Percentiles rank a stretch among this genome's conserved stretches.
Conservation (phyloP, 2,888 invertebrate species). For the Cheilosia vernalis region DNA sequence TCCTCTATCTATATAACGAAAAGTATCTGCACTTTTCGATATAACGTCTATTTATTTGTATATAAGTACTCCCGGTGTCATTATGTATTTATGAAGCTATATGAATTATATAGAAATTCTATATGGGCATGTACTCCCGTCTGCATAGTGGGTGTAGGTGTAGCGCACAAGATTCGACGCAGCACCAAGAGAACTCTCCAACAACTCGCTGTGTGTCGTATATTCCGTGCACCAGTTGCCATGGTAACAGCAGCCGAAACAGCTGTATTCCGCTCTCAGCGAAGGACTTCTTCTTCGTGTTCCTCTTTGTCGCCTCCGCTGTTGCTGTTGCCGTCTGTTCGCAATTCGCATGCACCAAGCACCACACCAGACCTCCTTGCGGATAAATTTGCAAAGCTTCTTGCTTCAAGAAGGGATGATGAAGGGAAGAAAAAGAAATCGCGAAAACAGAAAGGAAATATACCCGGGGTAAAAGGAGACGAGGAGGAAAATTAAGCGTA, state of each 20-base stretch:
- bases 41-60: neutral
- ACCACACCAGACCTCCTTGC: slow-evolving; percentile 19
- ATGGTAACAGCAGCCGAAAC: slow-evolving; percentile 70
- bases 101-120: slow-evolving; percentile 37
- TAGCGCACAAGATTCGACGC: slow-evolving; percentile 50
- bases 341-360: slow-evolving; percentile 14
- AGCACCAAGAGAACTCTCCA: slow-evolving; percentile 44
- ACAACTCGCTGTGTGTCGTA: slow-evolving; percentile 1
- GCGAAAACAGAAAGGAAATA: slow-evolving; percentile 54
- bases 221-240: slow-evolving; percentile 35
- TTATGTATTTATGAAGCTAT: slow-evolving; percentile 59
- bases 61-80: slow-evolving; percentile 21
- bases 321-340: slow-evolving; percentile 11
- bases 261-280: slow-evolving; percentile 66
- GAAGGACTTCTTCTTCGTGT: slow-evolving; percentile 59
- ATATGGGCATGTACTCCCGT: slow-evolving; percentile 11
- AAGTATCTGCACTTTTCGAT: slow-evolving; percentile 51
- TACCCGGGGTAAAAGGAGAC: slow-evolving; percentile 29
- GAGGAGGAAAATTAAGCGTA: slow-evolving; percentile 51
- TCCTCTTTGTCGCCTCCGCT: slow-evolving; percentile 51
- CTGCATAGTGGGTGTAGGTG: slow-evolving; percentile 36
- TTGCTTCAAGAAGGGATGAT: slow-evolving; percentile 56
- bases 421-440: slow-evolving; percentile 21
- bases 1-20: slow-evolving; percentile 15
- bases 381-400: slow-evolving; percentile 59